Evolutionary conservation across 2,797 vertebrate species (phyloP).

Genomic region (Philypnodon macrostomus): DNA sequence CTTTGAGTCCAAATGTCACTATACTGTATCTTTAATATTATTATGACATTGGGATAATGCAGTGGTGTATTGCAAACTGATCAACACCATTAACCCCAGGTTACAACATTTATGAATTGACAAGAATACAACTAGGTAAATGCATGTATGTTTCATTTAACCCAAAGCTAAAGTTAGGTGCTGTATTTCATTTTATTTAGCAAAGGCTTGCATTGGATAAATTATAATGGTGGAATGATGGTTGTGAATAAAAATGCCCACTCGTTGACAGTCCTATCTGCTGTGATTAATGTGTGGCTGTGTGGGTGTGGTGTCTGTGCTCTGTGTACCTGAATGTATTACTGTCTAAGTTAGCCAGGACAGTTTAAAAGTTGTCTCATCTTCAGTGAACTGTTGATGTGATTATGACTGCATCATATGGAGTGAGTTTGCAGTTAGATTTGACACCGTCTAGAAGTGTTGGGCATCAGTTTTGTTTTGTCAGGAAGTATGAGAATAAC

Average conservation of each 20-base stretch:
- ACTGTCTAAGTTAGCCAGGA: constrained; percentile 11
- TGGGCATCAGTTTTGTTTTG: background rate
- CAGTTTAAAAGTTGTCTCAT: constrained; percentile 17
- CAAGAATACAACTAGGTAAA: no score
- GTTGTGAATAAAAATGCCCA: constrained; percentile 28
- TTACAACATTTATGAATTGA: no score
- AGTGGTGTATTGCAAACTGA: no score
- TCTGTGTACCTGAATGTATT: constrained; percentile 29
- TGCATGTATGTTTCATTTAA: no score
- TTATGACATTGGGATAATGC: no score
- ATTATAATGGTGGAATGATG: constrained; percentile 32
- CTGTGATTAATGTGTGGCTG: constrained; percentile 38
- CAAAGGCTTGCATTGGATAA: constrained; percentile 28
- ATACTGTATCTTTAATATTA: no score
- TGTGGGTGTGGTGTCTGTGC: constrained; percentile 28
- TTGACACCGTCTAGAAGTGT: constrained; percentile 4
- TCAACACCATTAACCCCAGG: no score
- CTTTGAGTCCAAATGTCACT: no score
- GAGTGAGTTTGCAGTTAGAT: constrained; percentile 27
- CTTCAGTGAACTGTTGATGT: constrained; percentile 22
- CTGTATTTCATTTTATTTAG: constrained; percentile 9
- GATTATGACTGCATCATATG: constrained; percentile 17
- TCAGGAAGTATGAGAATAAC: no score
- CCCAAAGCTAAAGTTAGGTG: no score
- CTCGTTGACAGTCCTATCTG: constrained; percentile 29